Conservation (phyloP, 2,797 vertebrate genomes). For the Pipistrellus pygmaeus region DNA sequence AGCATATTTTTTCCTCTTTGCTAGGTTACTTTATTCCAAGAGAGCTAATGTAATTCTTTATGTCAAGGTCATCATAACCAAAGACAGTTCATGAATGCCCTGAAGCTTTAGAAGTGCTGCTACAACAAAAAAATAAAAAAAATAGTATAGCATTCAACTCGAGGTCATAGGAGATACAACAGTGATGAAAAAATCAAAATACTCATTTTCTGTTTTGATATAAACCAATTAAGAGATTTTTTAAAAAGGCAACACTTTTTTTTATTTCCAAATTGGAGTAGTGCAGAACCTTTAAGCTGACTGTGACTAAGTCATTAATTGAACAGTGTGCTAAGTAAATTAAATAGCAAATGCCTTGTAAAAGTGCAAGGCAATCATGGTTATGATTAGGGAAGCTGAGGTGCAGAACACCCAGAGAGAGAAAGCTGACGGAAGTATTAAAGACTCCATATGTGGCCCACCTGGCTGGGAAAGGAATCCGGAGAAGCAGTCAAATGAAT, state of each 20-base stretch:
- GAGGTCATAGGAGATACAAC: conserved; percentile 51
- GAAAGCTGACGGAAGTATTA: conserved; percentile 7
- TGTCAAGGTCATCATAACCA: conserved; percentile 59
- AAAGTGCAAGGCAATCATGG: conserved; percentile 60
- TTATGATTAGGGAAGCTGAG: conserved; percentile 52
- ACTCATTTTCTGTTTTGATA: conserved; percentile 59
- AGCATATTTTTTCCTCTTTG: not conserved
- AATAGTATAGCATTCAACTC: conserved; percentile 50
- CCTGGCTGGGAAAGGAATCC: conserved; percentile 61
- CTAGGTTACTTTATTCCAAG: conserved; percentile 44
- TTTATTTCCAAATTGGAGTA: conserved; percentile 30
- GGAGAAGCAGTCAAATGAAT: conserved; percentile 47
- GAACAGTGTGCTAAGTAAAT: conserved; percentile 61
- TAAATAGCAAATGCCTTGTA: conserved; percentile 65
- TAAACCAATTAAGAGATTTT: conserved; percentile 39
- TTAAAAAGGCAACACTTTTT: not conserved
- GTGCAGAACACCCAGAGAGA: conserved; percentile 55
- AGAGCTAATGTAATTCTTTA: conserved; percentile 45
- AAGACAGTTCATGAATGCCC: conserved; percentile 4
- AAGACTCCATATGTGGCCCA: conserved; percentile 69
- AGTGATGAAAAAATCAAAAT: conserved; percentile 71
- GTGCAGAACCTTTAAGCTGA: conserved; percentile 42
- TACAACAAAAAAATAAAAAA: not conserved
- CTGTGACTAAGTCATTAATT: conserved; percentile 53
- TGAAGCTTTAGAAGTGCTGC: conserved; percentile 49